phyloP scores from a whole-genome alignment of 2,797 vertebrate genomes.

The Pseudochirops cupreus region DNA sequence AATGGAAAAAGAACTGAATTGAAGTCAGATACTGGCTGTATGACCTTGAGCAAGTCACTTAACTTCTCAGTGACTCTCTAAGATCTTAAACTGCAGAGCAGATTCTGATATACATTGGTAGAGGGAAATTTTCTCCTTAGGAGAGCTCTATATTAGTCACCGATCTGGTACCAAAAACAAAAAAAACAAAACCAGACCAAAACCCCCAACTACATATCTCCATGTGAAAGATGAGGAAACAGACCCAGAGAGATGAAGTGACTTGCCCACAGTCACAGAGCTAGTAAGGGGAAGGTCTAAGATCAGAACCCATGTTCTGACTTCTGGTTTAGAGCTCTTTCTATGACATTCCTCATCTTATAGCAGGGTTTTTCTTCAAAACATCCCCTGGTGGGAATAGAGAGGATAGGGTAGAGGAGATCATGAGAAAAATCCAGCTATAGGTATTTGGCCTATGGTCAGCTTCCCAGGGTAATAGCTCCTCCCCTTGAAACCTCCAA shows the following conservation, averaged over 20 bases:
- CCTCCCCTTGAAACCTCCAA: background rate
- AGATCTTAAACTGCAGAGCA: background rate
- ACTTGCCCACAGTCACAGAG: background rate
- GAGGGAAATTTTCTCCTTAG: background rate
- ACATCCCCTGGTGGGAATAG: background rate
- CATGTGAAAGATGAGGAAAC: background rate
- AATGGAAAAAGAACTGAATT: background rate
- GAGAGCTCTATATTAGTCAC: background rate
- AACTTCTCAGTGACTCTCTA: background rate
- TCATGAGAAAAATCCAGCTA: background rate
- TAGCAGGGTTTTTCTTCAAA: background rate
- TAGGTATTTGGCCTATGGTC: background rate
- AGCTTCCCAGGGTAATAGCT: background rate
- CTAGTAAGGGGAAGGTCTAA: background rate
- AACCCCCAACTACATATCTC: background rate
- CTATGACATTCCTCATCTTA: background rate
- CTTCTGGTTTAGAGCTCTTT: background rate
- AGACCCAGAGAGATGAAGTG: background rate
- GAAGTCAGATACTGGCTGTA: background rate
- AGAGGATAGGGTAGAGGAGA: background rate
- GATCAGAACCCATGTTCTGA: background rate
- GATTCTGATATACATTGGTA: background rate
- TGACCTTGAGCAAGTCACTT: background rate
- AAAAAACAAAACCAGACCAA: background rate
- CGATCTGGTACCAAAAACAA: background rate